Conservation (phyloP, 2,797 vertebrate species). For the Muscicapa striata region DNA sequence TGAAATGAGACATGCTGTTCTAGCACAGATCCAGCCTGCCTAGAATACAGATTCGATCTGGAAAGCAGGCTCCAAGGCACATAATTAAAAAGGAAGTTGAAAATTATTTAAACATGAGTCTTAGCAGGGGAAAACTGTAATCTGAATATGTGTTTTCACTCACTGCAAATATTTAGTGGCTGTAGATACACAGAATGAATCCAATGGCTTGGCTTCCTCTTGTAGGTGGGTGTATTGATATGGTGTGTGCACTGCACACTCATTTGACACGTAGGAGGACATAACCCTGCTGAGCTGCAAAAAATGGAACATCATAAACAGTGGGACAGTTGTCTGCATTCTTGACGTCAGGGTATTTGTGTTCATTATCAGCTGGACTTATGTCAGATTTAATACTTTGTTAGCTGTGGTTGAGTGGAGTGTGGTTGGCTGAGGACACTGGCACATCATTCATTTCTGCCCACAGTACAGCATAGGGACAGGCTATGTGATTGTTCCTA, state of each 20-base stretch:
- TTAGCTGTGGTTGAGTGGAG: background rate
- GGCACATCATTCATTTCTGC: background rate
- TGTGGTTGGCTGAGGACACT: background rate
- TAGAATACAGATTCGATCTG: background rate
- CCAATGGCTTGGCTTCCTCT: background rate
- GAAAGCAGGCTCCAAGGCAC: background rate
- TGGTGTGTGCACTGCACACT: background rate
- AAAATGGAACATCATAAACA: background rate
- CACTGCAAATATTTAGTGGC: constrained; percentile 9
- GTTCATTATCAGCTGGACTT: background rate
- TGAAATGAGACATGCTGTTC: background rate
- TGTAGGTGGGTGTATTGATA: background rate
- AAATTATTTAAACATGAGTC: constrained; percentile 32
- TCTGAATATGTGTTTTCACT: constrained; percentile 21
- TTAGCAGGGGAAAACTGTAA: constrained; percentile 20
- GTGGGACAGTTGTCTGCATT: background rate
- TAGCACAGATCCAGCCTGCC: background rate
- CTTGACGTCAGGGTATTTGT: background rate
- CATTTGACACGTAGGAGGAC: constrained; percentile 14
- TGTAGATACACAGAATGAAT: background rate
- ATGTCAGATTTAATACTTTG: constrained; percentile 3
- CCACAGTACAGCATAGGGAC: background rate
- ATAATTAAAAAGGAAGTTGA: constrained; percentile 28
- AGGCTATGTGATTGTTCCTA: background rate
- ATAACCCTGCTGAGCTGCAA: constrained; percentile 14